Percentiles rank a stretch among this genome's conserved stretches.
phyloP scores from a whole-genome alignment of 2,888 invertebrate genomes.

The Norana najaformis region DNA sequence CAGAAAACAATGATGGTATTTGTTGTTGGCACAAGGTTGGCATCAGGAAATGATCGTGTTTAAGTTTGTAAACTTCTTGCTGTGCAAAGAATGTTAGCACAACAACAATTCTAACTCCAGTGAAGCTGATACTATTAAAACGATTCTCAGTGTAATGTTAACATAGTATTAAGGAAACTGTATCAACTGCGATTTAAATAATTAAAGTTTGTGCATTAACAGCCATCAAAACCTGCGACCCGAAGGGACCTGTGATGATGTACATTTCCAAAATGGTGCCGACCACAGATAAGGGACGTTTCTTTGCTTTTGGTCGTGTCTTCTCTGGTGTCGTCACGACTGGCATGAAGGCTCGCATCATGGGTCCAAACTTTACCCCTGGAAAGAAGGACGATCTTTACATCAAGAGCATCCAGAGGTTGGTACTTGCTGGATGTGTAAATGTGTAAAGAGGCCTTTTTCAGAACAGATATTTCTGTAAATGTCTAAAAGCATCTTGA shows the following conservation, averaged over 20 bases:
- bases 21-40: too few relatives aligned
- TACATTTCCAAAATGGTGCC: slow-evolving; percentile 99
- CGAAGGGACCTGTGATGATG: slow-evolving; percentile 98
- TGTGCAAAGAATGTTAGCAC: too few relatives aligned
- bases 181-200: background rate
- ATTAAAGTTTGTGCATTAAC: slow-evolving; percentile 33
- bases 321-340: slow-evolving; percentile 86
- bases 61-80: too few relatives aligned
- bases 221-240: slow-evolving; percentile 81
- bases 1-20: too few relatives aligned
- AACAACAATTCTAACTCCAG: too few relatives aligned
- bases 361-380: slow-evolving; percentile 96
- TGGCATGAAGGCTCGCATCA: slow-evolving; percentile 80
- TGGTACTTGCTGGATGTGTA: slow-evolving; percentile 10
- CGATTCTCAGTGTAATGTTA: background rate
- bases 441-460: background rate
- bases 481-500: background rate
- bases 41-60: too few relatives aligned
- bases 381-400: slow-evolving; percentile 99
- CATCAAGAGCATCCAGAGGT: slow-evolving; percentile 95
- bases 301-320: slow-evolving; percentile 99
- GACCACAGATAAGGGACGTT: slow-evolving; percentile 98
- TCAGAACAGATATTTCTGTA: too few relatives aligned
- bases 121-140: too few relatives aligned
- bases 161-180: background rate